phyloP scores from a whole-genome alignment of 2,888 invertebrate genomes.

The Syritta pipiens region DNA sequence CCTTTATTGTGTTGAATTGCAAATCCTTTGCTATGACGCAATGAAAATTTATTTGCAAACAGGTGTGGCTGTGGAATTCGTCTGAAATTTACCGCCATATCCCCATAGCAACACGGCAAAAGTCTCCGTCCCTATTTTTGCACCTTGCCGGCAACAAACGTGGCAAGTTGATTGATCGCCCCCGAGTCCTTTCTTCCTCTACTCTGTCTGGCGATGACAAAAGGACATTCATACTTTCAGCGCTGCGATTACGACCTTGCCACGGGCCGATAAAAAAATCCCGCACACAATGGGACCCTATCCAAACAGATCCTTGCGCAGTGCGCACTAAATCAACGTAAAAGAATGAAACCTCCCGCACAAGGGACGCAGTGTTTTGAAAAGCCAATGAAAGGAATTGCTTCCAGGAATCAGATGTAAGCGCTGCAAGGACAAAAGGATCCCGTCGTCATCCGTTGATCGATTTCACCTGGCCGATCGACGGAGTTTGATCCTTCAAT shows the following conservation, averaged over 20 bases:
- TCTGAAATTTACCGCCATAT: background rate
- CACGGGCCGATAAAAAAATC: conserved; percentile 58
- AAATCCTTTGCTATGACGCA: too few species aligned
- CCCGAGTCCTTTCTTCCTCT: conserved; percentile 23
- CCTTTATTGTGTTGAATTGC: too few species aligned
- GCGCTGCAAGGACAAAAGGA: conserved; percentile 35
- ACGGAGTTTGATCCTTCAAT: conserved; percentile 34
- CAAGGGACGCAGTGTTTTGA: conserved; percentile 51
- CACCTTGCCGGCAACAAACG: conserved; percentile 52
- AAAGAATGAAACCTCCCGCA: conserved; percentile 18
- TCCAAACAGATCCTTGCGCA: background rate
- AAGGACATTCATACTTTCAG: conserved; percentile 37
- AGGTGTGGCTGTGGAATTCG: background rate
- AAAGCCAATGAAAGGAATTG: conserved; percentile 64
- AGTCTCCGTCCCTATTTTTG: conserved; percentile 39
- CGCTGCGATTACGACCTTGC: conserved; percentile 50
- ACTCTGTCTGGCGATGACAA: conserved; percentile 42
- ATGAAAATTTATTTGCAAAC: conserved; percentile 38
- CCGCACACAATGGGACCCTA: conserved; percentile 40
- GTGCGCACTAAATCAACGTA: conserved; percentile 42
- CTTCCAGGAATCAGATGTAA: conserved; percentile 57
- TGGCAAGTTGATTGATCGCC: conserved; percentile 50
- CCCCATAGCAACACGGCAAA: conserved; percentile 13
- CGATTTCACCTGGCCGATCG: conserved; percentile 52
- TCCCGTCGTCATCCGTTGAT: conserved; percentile 14